Percentiles rank a stretch among this genome's conserved stretches.
Evolutionary conservation across 2,797 vertebrate genomes (phyloP).

Genomic region (Neoniphon sammara): DNA sequence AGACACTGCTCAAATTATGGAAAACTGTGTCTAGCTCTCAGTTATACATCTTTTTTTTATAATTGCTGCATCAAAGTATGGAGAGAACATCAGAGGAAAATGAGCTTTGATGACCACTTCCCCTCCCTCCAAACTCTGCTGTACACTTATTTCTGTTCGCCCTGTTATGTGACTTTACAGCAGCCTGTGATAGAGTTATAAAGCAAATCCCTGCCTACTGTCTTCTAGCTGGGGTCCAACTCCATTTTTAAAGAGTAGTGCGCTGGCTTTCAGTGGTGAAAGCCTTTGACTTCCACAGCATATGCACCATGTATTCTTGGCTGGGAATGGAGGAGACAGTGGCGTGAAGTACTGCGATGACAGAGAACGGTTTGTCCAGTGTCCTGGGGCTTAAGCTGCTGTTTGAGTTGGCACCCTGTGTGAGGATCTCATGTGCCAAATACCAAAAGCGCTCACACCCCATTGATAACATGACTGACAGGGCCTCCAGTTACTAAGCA

Average conservation of each 20-base stretch:
- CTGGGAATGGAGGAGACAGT: slow-evolving; percentile 81
- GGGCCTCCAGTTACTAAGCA: slow-evolving; percentile 84
- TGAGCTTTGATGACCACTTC: background rate
- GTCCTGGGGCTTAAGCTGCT: slow-evolving; percentile 74
- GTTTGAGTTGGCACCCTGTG: slow-evolving; percentile 76
- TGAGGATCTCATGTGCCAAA: slow-evolving; percentile 66
- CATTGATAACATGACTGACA: slow-evolving; percentile 82
- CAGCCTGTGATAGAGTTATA: slow-evolving; percentile 35
- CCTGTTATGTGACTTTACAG: slow-evolving; percentile 26
- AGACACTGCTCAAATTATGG: background rate
- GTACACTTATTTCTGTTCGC: slow-evolving; percentile 18
- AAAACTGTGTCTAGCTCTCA: background rate
- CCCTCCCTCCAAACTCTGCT: slow-evolving; percentile 1
- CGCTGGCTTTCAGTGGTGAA: slow-evolving; percentile 49
- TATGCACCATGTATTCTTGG: slow-evolving; percentile 71
- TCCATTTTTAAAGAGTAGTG: slow-evolving; percentile 39
- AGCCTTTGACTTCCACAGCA: slow-evolving; percentile 65
- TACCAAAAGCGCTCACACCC: slow-evolving; percentile 80
- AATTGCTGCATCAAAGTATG: background rate
- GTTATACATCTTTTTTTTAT: background rate
- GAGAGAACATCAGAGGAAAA: background rate
- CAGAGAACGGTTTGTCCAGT: slow-evolving; percentile 79
- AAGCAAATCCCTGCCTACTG: slow-evolving; percentile 22
- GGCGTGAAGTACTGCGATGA: slow-evolving; percentile 78
- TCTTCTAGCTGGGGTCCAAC: background rate